Percentiles rank a stretch among this genome's conserved stretches.
phyloP scores from a whole-genome alignment of 2,797 vertebrate species.

The Steatocranus sp. region DNA sequence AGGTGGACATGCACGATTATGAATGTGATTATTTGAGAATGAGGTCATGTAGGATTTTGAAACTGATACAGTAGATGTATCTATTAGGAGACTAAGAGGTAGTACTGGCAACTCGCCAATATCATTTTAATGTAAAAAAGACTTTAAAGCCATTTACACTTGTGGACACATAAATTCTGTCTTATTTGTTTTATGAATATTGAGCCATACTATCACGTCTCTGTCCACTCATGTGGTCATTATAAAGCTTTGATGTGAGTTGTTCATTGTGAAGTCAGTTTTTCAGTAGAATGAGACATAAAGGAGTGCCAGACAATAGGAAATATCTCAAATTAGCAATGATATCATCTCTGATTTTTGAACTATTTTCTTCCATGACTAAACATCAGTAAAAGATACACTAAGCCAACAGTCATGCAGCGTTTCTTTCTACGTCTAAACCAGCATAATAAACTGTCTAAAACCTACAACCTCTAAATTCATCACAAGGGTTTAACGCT shows the following conservation, averaged over 20 bases:
- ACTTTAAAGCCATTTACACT: neutral
- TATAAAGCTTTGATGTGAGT: neutral
- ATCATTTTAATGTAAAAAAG: neutral
- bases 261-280: neutral
- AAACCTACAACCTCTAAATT: neutral
- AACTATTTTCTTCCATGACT: neutral
- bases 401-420: neutral
- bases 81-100: fast-evolving
- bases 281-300: neutral
- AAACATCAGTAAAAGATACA: neutral
- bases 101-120: neutral
- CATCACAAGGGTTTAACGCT: fast-evolving
- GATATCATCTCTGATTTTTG: neutral
- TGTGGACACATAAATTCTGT: neutral
- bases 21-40: neutral
- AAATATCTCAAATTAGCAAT: neutral
- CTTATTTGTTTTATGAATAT: neutral
- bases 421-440: neutral
- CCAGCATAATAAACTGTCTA: neutral
- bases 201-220: neutral
- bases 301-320: neutral
- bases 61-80: neutral
- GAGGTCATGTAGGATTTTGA: neutral
- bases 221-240: neutral
- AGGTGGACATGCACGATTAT: neutral